Evolutionary conservation across 2,888 invertebrate genomes (phyloP), one percentile per base, ranked within the genome.

Genomic region (Noctua comes): DNA sequence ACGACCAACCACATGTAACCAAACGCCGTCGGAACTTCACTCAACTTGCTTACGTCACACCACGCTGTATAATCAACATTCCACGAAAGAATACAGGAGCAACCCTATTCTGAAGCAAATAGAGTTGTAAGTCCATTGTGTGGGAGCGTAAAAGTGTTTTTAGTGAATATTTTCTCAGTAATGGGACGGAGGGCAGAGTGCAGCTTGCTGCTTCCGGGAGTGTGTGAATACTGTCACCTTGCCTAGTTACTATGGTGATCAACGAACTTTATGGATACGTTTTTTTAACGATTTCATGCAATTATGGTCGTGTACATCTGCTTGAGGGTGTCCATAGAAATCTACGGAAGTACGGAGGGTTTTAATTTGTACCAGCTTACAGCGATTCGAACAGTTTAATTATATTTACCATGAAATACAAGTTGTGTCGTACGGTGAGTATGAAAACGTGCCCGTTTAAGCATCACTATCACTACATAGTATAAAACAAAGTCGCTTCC

Each of bases 141-240:
- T 27, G 4, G 10, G 31, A 16, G 3, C 21, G 40, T 51, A 51
- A 54, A 59, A 4, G 8, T 73, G 40, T 68, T 59, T 68, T 59
- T 51, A 59, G 68, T 74, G 31, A 51, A 54, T 13, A 75, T 82
- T 83, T 82, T 82, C 77, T 86, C 82, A 72, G 70, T 85, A 86
- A 77, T 79, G 68, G 77, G 68, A 57, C 71, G 76, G 80, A 89
- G 88, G 89, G 88, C 77, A 84, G 68, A 92, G 93, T 93, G 95
- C 96, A 96, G 95, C 96, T 96, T 96, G 95, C 92, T 83, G 90
- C 91, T 95, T 96, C 95, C 96, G 95, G 94, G 89, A 88, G 91
- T 93, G 93, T 95, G 95, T 94, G 95, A 94, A 94, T 88, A 82
- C 84, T 93, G 94, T 93, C 95, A 95, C 95, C 95, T 95, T 95